These are phyloP conservation scores for Agrochola lychnidis DNA, from an alignment of 2,888 invertebrate species.

Conservation along the genomic window DNA sequence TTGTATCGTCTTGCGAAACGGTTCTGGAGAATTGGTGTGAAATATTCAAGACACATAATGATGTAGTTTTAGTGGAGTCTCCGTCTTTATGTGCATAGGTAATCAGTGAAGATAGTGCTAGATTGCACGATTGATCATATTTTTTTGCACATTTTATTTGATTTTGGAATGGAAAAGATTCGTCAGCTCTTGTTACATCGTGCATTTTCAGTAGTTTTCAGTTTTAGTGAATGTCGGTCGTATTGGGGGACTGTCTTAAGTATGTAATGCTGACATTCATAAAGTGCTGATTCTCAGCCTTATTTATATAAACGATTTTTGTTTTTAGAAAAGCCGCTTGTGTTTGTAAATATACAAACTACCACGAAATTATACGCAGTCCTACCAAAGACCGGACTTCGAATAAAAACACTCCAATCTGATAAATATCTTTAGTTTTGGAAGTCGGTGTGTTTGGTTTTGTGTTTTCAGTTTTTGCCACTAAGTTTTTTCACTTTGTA, in stretches of 20 bases:
- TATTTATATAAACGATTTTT: not conserved
- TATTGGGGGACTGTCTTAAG: not conserved
- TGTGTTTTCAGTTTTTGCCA: no score
- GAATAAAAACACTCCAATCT: no score
- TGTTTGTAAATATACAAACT: no score
- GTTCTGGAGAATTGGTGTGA: slow-evolving; percentile 21
- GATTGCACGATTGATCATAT: not conserved
- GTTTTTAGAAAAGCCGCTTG: not conserved
- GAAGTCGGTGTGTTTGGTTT: no score
- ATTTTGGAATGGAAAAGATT: not conserved
- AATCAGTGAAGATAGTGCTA: not conserved
- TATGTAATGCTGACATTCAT: not conserved
- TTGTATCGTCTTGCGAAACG: slow-evolving; percentile 40
- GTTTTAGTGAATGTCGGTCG: not conserved
- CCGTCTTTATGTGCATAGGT: slow-evolving; percentile 18
- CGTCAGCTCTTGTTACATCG: not conserved
- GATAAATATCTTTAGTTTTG: no score
- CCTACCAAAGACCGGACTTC: no score
- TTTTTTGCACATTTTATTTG: not conserved
- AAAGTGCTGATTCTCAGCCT: not conserved
- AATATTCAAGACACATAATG: slow-evolving; percentile 40
- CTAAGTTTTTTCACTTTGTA: no score
- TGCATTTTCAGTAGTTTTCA: not conserved
- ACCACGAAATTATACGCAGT: no score
- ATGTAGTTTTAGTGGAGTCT: slow-evolving; percentile 4